A percentile compares a stretch with the other conserved stretches of the same genome.
Evolutionary conservation across 2,113 vertebrate genomes (phyloP).

Genomic region (Nothobranchius kuhntae): DNA sequence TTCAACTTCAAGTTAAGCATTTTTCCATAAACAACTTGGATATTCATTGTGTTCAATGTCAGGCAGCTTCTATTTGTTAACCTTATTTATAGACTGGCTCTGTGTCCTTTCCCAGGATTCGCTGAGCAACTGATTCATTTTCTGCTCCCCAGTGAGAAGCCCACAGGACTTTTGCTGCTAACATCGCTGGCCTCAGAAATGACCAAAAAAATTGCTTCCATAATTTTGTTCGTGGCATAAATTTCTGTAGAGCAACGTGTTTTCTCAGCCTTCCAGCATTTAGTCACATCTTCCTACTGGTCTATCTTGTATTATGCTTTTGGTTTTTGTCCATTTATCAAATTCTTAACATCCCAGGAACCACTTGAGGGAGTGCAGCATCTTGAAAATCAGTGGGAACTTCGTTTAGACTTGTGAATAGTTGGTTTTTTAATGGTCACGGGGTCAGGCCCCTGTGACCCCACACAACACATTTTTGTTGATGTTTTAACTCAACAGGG

Average conservation of each 20-base stretch:
- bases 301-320: too few relatives aligned
- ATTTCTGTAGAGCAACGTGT: neutral
- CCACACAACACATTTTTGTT: neutral
- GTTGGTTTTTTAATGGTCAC: neutral
- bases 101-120: slow-evolving; percentile 30
- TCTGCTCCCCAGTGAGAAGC: slow-evolving; percentile 80
- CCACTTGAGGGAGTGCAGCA: neutral
- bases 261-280: neutral
- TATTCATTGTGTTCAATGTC: neutral
- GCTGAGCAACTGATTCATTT: slow-evolving; percentile 82
- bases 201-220: slow-evolving; percentile 72
- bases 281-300: neutral
- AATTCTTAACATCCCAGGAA: neutral
- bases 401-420: neutral
- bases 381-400: neutral
- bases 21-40: neutral
- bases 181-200: slow-evolving; percentile 79
- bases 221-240: slow-evolving; percentile 26
- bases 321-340: neutral
- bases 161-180: slow-evolving; percentile 78
- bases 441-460: neutral
- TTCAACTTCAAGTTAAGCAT: neutral
- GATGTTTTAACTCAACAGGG: neutral
- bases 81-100: neutral
- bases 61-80: neutral